Base-by-base conservation (phyloP, 2,888 invertebrate species). In the Machimus atricapillus region DNA sequence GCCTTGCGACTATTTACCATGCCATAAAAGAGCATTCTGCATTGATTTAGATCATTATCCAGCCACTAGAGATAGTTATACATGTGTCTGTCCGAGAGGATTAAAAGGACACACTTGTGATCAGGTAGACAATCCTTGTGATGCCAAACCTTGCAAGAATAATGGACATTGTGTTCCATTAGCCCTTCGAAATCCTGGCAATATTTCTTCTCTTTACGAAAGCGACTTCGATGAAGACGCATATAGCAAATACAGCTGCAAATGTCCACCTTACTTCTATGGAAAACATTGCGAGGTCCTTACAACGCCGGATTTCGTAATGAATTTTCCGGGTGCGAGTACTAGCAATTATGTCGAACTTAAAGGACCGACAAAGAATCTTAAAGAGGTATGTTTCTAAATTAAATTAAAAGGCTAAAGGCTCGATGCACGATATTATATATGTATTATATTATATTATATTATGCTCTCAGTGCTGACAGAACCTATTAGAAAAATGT, bases 1-100 rank as follows among this genome's bases (percentile, higher is more conserved):
- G 73, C 94, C 95, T 6, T 96, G 96, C 90, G 93, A 93, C 89
- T 94, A 93, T 90, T 90, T 92, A 81, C 94, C 94, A 0, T 95
- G 95, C 89, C 91, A 91, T 66, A 88, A 88, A 16, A 92, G 93
- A 89, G 90, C 91, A 1, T 91, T 93, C 81, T 94, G 94, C 89
- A 88, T 92, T 1, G 94, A 94, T 90, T 88, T 93, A 7, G 90
- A 90, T 12, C 90, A 91, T 74, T 89, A 89, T 19, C 92, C 93
- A 83, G 91, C 93, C 2, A 93, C 93, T 0, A 91, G 90, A 89
- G 89, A 90, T 23, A 93, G 93, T 90, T 94, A 92, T 89, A 91
- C 90, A 93, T 95, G 95, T 90, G 91, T 92, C 66, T 95, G 95
- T 90, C 93, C 93, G 3, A 91, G 91, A 43, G 95, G 95, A 16